phyloP scores from a whole-genome alignment of 1,140 invertebrate genomes.

The Rhynchophorus ferrugineus region DNA sequence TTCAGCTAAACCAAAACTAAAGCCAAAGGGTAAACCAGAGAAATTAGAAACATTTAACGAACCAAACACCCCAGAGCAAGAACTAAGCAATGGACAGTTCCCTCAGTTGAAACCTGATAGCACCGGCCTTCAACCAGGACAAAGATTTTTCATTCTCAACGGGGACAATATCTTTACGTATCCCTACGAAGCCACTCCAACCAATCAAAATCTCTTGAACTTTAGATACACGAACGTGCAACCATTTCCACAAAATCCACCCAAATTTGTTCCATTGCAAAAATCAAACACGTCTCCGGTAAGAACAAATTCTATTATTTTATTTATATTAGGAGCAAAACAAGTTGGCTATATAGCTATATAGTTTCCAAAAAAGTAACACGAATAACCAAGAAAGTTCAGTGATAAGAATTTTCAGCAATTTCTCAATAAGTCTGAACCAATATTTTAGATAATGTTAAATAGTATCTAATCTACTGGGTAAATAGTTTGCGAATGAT shows the following conservation, averaged over 20 bases:
- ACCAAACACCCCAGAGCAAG: conserved; percentile 38
- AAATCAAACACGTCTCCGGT: conserved; percentile 6
- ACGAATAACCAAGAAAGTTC: too few relatives aligned
- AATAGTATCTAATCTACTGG: too few relatives aligned
- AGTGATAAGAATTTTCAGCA: too few relatives aligned
- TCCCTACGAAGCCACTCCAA: conserved; percentile 23
- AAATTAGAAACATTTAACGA: conserved; percentile 42
- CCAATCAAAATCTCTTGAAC: conserved; percentile 8
- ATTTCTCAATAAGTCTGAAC: too few relatives aligned
- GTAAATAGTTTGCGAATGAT: too few relatives aligned
- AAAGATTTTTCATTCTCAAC: conserved; percentile 43
- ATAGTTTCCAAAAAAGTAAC: too few relatives aligned
- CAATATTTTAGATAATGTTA: too few relatives aligned
- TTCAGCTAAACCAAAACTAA: conserved; percentile 25
- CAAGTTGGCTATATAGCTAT: too few relatives aligned
- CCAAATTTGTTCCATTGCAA: conserved; percentile 9
- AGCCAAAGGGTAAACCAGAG: conserved; percentile 36
- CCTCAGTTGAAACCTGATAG: conserved; percentile 37
- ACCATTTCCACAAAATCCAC: conserved; percentile 10
- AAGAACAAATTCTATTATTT: too few relatives aligned
- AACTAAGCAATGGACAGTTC: conserved; percentile 31
- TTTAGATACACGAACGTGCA: conserved; percentile 23
- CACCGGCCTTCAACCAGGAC: conserved; percentile 42
- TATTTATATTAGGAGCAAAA: too few relatives aligned
- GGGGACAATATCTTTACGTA: conserved; percentile 34